Base-by-base conservation (phyloP, 2,888 invertebrate genomes). In the Polietes domitor region DNA sequence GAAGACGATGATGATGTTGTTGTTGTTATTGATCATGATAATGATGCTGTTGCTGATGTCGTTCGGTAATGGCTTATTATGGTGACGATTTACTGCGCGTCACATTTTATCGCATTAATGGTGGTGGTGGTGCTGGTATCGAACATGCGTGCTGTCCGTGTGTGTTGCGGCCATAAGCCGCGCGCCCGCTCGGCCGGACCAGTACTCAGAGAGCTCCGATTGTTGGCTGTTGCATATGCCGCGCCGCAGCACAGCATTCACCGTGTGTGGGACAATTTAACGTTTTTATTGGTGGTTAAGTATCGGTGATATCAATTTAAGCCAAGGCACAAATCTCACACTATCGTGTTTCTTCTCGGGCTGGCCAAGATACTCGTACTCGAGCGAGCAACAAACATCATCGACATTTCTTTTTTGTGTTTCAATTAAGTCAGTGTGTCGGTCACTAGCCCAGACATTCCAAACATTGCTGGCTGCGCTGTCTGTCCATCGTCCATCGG, bases 21-120 rank as follows among this genome's bases (percentile, higher is more conserved):
- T 50, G 63, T 26, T 63, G 77, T n/a, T 28, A 50, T 10, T 28
- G 53, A 65, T 41, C 7, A 65, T 65, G 65, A 37, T 65, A 37
- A 21, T 65, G 65, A 41, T 21, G 80, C 12, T 68, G 70, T 43
- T 70, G 68, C 47, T 74, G 74, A 77, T 79, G 78, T 76, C 37
- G 73, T 58, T 76, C 74, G 55, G 55, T 80, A 78, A 79, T 78
- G 78, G 85, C 87, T 87, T 87, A 87, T 86, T 86, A 87, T 83
- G 74, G 83, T 71, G 79, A 82, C 84, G 81, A 86, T 87, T 86
- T 87, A 87, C 85, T 86, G 86, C 87, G 89, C 88, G 85, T 83
- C 85, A 85, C 81, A 87, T 89, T 89, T 89, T 90, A 90, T 89
- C 88, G 89, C 88, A 77, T 87, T 89, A 83, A 83, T 89, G 88